phyloP scores from a whole-genome alignment of 2,113 vertebrate species.

The Scalopus aquaticus region DNA sequence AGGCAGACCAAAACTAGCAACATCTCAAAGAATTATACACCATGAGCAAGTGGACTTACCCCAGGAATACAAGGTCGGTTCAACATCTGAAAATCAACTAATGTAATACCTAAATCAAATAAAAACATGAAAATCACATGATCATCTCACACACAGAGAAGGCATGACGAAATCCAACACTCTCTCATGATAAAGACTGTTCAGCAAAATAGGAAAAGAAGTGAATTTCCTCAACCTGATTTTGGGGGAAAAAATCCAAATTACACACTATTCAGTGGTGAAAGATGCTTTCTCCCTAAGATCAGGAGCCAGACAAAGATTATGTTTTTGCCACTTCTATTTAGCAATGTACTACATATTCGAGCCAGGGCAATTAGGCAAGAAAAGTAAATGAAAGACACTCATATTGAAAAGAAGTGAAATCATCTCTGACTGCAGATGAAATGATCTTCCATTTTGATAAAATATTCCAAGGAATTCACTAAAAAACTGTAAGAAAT shows the following conservation, averaged over 20 bases:
- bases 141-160: background rate
- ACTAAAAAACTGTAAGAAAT: background rate
- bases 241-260: background rate
- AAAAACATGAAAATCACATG: background rate
- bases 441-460: background rate
- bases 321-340: background rate
- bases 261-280: background rate
- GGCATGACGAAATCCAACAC: background rate
- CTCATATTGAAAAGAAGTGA: background rate
- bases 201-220: background rate
- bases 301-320: background rate
- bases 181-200: background rate
- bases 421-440: background rate
- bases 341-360: background rate
- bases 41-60: background rate
- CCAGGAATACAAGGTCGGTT: background rate
- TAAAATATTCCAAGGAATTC: background rate
- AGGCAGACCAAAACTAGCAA: conserved; percentile 7
- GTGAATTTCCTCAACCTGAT: background rate
- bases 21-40: background rate
- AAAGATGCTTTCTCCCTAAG: background rate
- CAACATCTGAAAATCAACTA: background rate
- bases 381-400: background rate
- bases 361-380: background rate
- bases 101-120: background rate